Percentiles rank a stretch among this genome's conserved stretches.
These are phyloP conservation scores for Tyrannus savana DNA, from an alignment of 2,113 vertebrate genomes.

Conservation along the genomic window DNA sequence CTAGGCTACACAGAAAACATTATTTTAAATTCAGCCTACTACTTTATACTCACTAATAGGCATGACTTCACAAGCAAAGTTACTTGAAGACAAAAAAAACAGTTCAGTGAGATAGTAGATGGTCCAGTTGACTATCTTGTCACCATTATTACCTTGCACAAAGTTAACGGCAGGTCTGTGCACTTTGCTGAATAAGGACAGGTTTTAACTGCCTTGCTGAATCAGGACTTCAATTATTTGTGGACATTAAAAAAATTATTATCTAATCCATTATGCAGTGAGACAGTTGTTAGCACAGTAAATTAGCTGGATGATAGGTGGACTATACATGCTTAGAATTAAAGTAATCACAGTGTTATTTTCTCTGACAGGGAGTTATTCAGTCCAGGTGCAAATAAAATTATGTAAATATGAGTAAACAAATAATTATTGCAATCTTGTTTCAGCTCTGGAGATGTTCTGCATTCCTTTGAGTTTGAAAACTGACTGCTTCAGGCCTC, in stretches of 20 bases:
- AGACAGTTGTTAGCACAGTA: constrained; percentile 30
- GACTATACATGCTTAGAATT: neutral
- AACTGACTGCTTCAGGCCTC: neutral
- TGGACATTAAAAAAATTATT: neutral
- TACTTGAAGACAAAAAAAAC: neutral
- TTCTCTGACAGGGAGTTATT: neutral
- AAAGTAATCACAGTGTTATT: neutral
- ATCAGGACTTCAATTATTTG: constrained; percentile 5
- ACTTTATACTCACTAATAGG: neutral
- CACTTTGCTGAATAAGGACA: neutral
- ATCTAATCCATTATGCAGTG: constrained; percentile 20
- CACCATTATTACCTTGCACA: neutral
- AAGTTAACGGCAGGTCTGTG: neutral
- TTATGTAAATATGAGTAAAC: neutral
- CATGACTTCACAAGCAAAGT: neutral
- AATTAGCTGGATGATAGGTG: constrained; percentile 10
- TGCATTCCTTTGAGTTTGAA: neutral
- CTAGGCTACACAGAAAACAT: neutral
- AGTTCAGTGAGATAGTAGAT: neutral
- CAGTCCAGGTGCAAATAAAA: neutral
- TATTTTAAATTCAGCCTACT: neutral
- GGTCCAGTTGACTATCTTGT: neutral
- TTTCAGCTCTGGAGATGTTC: neutral
- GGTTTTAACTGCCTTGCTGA: neutral
- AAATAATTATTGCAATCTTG: neutral